Evolutionary conservation across 1,140 invertebrate genomes (phyloP), one percentile per base, ranked within the genome.

Genomic region (Scaptomyza pallida): DNA sequence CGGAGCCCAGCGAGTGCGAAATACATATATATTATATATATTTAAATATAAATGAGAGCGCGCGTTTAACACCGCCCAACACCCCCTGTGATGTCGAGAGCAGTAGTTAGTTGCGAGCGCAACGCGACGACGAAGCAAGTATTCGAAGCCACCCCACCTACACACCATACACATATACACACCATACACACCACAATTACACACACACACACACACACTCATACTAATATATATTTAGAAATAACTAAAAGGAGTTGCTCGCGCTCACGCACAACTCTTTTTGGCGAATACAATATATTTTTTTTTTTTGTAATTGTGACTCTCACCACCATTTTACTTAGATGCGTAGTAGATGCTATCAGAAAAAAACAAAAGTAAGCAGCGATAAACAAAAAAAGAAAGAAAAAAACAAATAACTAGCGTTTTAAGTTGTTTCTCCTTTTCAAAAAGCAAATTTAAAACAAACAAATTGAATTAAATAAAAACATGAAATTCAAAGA

Each of bases 61-160:
- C 60, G 70, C 62, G 62, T 62, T 47, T 50, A 72, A 72, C 63
- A 72, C 56, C 64, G 56, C 64, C 64, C 64, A 61, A 73, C 71
- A 73, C 71, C 57, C 69, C 69, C 69, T 72, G 69, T 72, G 69
- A 72, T 72, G 69, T 72, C 81, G 81, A 83, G 75, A 83, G 80
- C 72, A 82, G 79, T 82, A 85, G 80, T 85, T 85, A 67, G 80
- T 86, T 88, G 82, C 73, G 55, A 65, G 70, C 52, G 80, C 78
- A 68, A 64, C 71, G 81, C 81, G 75, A 88, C 81, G 72, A 86
- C 82, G 82, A 88, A 88, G 78, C 83, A 88, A 88, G 82, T 88
- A 88, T 88, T 88, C 83, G 82, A 88, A 88, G 82, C 83, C 82
- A 88, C 82, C 82, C 82, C 82, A 88, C 82, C 82, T 89, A 88